Evolutionary conservation across 2,888 invertebrate species (phyloP).

Genomic region (Amiota mariae): DNA sequence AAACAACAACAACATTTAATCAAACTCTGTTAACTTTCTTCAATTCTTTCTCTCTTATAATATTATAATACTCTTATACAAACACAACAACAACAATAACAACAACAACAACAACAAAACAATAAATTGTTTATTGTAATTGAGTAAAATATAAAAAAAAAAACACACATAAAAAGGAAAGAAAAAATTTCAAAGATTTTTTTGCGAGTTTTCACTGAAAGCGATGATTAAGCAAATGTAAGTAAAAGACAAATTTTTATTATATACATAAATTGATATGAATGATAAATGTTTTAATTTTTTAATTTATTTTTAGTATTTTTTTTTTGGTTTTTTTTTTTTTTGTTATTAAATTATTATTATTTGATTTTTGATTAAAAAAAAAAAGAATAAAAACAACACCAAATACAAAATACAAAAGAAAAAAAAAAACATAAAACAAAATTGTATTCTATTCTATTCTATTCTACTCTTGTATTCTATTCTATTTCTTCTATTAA

Average conservation of each 20-base stretch:
- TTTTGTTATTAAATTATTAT: neutral
- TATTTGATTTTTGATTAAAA: neutral
- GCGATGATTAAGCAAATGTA: constrained; percentile 63
- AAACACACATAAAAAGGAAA: neutral
- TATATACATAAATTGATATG: neutral
- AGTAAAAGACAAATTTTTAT: constrained; percentile 51
- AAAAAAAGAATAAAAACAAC: no score
- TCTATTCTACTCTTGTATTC: no score
- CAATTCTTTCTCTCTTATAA: no score
- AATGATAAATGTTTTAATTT: constrained; percentile 31
- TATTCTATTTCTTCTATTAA: no score
- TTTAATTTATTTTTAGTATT: constrained; percentile 41
- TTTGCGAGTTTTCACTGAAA: constrained; percentile 61
- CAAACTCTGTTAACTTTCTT: no score
- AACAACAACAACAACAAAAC: constrained; percentile 17
- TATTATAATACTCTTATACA: no score
- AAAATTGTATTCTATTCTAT: no score
- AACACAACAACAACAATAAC: neutral
- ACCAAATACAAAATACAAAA: no score
- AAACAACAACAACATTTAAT: no score
- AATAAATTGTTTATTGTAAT: constrained; percentile 15
- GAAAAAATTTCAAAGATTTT: constrained; percentile 23
- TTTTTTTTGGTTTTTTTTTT: neutral
- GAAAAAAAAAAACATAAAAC: no score
- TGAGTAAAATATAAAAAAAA: neutral